These are phyloP conservation scores for Micoletzkya japonica DNA, from an alignment of 2,888 invertebrate genomes.

Conservation along the genomic window DNA sequence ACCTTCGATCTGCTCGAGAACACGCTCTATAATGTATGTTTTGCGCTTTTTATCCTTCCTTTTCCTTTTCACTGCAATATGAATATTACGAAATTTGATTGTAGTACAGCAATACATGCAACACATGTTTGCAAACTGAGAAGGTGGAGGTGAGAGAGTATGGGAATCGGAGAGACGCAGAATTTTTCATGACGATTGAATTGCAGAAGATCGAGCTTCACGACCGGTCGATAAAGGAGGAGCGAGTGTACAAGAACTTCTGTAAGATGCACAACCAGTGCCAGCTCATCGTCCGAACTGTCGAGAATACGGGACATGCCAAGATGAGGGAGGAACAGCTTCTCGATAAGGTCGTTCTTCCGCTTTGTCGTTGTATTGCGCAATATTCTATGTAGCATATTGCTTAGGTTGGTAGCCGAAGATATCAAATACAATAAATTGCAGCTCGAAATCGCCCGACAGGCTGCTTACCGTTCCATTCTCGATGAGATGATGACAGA, in stretches of 20 bases:
- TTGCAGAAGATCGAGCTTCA: conserved; percentile 6
- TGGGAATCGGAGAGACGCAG: too few relatives aligned
- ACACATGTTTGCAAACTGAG: neutral
- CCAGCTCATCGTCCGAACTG: conserved; percentile 11
- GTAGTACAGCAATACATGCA: too few relatives aligned
- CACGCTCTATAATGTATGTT: conserved; percentile 15
- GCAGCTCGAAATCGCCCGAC: neutral
- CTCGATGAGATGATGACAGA: conserved; percentile 14
- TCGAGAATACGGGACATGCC: conserved; percentile 10
- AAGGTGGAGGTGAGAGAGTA: neutral
- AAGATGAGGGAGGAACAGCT: conserved; percentile 18
- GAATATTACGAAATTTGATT: too few relatives aligned
- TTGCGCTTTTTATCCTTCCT: too few relatives aligned
- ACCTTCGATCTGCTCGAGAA: conserved; percentile 27
- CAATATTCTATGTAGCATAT: too few relatives aligned
- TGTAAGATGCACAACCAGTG: conserved; percentile 18
- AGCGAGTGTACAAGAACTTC: conserved; percentile 20
- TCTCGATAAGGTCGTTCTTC: conserved; percentile 11
- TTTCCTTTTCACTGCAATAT: too few relatives aligned
- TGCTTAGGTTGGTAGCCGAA: too few relatives aligned
- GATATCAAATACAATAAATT: too few relatives aligned
- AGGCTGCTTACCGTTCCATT: neutral
- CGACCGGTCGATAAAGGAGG: conserved; percentile 20
- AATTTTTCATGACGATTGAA: neutral
- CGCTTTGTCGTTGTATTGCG: neutral